These are phyloP conservation scores for Syritta pipiens DNA, from an alignment of 2,888 invertebrate genomes.

Conservation along the genomic window DNA sequence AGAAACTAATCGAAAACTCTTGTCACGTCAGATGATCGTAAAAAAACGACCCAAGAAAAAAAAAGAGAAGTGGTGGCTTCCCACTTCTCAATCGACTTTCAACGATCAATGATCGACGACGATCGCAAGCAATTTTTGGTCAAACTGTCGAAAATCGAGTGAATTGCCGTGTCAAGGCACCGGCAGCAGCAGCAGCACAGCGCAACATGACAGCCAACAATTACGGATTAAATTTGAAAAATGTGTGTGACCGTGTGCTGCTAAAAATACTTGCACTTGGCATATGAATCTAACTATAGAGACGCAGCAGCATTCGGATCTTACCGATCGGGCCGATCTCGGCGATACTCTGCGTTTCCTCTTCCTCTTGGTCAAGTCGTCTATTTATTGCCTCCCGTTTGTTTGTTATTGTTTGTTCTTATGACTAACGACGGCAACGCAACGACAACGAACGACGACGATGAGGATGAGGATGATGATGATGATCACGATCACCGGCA, in stretches of 20 bases:
- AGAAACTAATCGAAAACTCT: conserved; percentile 35
- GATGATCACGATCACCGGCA: conserved; percentile 9
- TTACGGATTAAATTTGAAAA: conserved; percentile 47
- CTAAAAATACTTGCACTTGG: conserved; percentile 68
- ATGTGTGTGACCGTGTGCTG: conserved; percentile 7
- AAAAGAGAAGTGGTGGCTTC: background rate
- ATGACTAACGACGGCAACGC: background rate
- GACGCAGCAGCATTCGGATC: background rate
- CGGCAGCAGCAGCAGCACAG: background rate
- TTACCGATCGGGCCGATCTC: background rate
- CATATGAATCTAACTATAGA: conserved; percentile 59
- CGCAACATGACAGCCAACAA: conserved; percentile 36
- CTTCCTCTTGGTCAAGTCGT: conserved; percentile 28
- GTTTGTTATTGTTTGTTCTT: conserved; percentile 42
- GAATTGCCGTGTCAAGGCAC: too few species aligned
- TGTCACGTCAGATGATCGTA: conserved; percentile 44
- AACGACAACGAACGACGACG: background rate
- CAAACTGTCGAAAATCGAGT: background rate
- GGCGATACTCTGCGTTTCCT: conserved; percentile 9
- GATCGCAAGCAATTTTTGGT: background rate
- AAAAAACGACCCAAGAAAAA: conserved; percentile 24
- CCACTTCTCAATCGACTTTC: conserved; percentile 5
- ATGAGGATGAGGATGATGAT: background rate
- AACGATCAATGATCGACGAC: conserved; percentile 1
- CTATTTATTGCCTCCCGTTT: conserved; percentile 32